Evolutionary conservation across 2,888 invertebrate species (phyloP).

Genomic region (Mamestra brassicae): DNA sequence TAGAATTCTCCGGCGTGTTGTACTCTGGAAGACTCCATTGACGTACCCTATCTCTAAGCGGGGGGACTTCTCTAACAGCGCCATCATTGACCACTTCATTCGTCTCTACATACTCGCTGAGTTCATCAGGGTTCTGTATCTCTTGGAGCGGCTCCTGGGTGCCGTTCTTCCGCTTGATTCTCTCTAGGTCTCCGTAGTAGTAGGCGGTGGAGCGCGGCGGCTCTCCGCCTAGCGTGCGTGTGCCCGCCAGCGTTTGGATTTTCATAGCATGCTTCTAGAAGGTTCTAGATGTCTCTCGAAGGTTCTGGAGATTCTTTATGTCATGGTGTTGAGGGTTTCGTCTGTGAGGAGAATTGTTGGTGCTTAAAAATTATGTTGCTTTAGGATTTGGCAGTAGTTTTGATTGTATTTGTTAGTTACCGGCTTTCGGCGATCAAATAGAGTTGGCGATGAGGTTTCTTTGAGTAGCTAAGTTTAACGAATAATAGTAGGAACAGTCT

Average conservation of each 20-base stretch:
- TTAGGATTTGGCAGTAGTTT: neutral
- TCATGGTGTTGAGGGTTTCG: neutral
- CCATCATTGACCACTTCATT: constrained; percentile 83
- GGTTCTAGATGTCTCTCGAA: constrained; percentile 18
- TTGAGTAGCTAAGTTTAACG: too few species aligned
- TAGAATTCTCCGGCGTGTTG: constrained; percentile 78
- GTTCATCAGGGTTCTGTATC: constrained; percentile 83
- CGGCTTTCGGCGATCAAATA: constrained; percentile 18
- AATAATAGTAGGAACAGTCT: too few species aligned
- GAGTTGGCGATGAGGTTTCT: constrained; percentile 31
- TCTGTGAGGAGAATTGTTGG: constrained; percentile 38
- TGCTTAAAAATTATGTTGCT: constrained; percentile 5
- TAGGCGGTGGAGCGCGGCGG: constrained; percentile 91
- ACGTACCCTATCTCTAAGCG: constrained; percentile 77
- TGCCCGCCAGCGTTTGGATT: constrained; percentile 77
- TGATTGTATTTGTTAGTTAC: neutral
- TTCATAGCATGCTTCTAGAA: constrained; percentile 60
- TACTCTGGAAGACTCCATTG: constrained; percentile 82
- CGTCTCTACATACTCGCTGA: constrained; percentile 85
- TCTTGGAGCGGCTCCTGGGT: constrained; percentile 48
- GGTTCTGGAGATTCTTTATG: neutral
- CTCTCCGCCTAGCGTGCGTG: constrained; percentile 86
- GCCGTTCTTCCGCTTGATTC: constrained; percentile 85
- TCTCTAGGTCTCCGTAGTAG: constrained; percentile 91
- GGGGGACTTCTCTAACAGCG: constrained; percentile 81